phyloP scores from a whole-genome alignment of 2,113 vertebrate species.

The Leucopsar rothschildi region DNA sequence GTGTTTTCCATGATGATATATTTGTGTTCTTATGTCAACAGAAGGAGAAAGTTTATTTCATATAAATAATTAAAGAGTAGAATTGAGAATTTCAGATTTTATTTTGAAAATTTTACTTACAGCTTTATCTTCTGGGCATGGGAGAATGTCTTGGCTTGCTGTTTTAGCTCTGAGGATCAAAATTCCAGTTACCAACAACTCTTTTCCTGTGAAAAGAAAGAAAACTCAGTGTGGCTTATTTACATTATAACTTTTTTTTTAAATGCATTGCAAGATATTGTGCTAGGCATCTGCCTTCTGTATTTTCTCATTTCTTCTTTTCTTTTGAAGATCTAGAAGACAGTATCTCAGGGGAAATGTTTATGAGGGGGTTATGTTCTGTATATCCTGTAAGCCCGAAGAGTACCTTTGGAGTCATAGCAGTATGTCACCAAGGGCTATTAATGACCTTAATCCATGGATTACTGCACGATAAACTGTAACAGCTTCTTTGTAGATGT shows the following conservation, averaged over 20 bases:
- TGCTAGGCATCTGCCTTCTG: neutral
- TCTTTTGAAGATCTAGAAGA: neutral
- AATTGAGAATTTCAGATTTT: neutral
- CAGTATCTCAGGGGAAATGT: neutral
- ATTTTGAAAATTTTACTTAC: neutral
- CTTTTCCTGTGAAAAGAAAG: neutral
- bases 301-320: neutral
- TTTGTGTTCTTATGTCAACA: neutral
- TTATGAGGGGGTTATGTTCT: neutral
- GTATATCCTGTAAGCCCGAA: neutral
- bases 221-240: neutral
- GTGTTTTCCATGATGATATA: neutral
- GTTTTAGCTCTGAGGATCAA: neutral
- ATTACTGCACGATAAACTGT: constrained; percentile 44
- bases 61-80: neutral
- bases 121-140: neutral
- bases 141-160: neutral
- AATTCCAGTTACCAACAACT: neutral
- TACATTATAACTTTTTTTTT: neutral
- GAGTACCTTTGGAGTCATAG: constrained; percentile 2
- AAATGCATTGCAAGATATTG: neutral
- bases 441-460: constrained; percentile 59
- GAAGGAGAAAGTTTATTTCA: neutral
- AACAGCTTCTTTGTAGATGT: constrained; percentile 32
- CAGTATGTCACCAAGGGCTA: neutral